Base-by-base conservation (phyloP, 2,797 vertebrate species). In the Oreochromis mossambicus region DNA sequence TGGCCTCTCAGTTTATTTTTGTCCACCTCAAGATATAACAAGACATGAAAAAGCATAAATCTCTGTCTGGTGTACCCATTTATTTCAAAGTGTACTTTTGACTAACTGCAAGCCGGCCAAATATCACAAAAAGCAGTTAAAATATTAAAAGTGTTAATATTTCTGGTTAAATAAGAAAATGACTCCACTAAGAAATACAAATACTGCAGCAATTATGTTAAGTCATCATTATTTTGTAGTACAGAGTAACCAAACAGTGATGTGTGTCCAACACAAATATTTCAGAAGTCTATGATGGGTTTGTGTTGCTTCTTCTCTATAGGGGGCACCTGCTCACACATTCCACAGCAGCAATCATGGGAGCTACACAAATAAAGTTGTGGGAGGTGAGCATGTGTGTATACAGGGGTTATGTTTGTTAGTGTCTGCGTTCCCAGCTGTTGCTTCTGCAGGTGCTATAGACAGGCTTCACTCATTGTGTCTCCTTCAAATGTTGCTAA, bases 381-480 rank as follows among this genome's bases (percentile, higher is more conserved):
- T 87, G 89, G 89, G 91, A 90, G 91, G 90, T 84, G 82, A 61
- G 56, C 12, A 51, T 63, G 79, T 73, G 87, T 80, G 66, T 50
- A 51, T 76, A 48, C 79, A 26, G 76, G 56, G 82, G 50, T 38
- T 56, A 61, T 78, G 81, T 93, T 89, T 89, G 92, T 84, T 86
- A 78, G 51, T 1, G 8, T 78, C 17, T 87, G 92, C 85, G 86
- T 90, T 93, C 87, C 87, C 95, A 96, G 95, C 95, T 96, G 95
- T 90, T 94, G 80, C 89, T 80, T 56, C 52, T 90, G 88, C 93
- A 93, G 89, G 93, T 94, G 93, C 87, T 87, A 15, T 26, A 43
- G 52, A 61, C 34, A 54, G 63, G 82, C 81, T 78, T 90, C 83
- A 85, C 91, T 86, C 73, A 52, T 32, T 83, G 29, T 3, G 76